These are phyloP conservation scores for Myotis davidii DNA, from an alignment of 2,113 vertebrate species.

Conservation along the genomic window DNA sequence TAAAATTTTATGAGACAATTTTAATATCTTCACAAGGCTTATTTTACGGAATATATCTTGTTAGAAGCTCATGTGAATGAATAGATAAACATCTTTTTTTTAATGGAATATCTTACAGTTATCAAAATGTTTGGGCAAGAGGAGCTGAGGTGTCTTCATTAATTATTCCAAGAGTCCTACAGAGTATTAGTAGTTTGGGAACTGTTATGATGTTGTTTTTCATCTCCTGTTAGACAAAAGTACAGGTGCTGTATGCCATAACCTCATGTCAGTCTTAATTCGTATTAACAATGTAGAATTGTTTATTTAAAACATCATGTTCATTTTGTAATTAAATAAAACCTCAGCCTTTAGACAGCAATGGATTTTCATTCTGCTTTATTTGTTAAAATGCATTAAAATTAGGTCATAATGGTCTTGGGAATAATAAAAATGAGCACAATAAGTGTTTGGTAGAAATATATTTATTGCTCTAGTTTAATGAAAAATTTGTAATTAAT, in stretches of 20 bases:
- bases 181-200: not conserved
- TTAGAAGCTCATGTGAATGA: conserved; percentile 1
- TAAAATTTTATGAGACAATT: conserved; percentile 8
- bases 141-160: not conserved
- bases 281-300: not conserved
- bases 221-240: not conserved
- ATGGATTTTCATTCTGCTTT: not conserved
- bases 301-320: not conserved
- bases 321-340: conserved; percentile 37
- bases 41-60: conserved; percentile 4
- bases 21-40: not conserved
- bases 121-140: not conserved
- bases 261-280: not conserved
- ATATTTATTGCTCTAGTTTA: conserved; percentile 1
- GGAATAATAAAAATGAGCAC: not conserved
- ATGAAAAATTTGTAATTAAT: conserved; percentile 23
- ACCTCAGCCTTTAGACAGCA: not conserved
- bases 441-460: conserved; percentile 1
- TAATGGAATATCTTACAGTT: not conserved
- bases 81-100: not conserved
- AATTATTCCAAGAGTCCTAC: not conserved
- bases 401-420: not conserved
- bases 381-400: conserved; percentile 15
- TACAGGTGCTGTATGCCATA: not conserved
- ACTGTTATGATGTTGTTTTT: not conserved